Percentiles rank a stretch among this genome's conserved stretches.
Evolutionary conservation across 1,140 invertebrate species (phyloP).

Genomic region (Pemphigus obesinymphae): DNA sequence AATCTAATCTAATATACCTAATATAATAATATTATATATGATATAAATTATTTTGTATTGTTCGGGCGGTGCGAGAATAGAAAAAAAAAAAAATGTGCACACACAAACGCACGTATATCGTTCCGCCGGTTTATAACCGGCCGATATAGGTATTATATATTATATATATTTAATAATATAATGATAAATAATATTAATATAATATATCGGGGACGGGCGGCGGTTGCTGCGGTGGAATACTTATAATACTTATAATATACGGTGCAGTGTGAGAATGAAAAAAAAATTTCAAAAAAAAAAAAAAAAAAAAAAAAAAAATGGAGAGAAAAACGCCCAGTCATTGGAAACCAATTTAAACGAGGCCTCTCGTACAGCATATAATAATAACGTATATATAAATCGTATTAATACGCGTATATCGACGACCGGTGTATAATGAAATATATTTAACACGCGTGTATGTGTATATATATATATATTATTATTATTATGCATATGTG

Average conservation of each 20-base stretch:
- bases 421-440: neutral
- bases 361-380: neutral
- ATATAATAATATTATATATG: too few species aligned
- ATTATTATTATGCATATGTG: neutral
- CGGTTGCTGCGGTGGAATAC: too few species aligned
- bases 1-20: too few species aligned
- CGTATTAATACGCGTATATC: slow-evolving; percentile 1
- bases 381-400: slow-evolving; percentile 1
- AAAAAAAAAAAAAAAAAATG: neutral
- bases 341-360: slow-evolving; percentile 30
- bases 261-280: neutral
- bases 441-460: neutral
- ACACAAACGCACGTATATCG: too few species aligned
- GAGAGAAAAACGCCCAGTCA: slow-evolving; percentile 23
- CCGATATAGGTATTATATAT: neutral
- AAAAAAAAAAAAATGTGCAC: too few species aligned
- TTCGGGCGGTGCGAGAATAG: too few species aligned
- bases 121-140: too few species aligned
- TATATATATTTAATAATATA: slow-evolving; percentile 1
- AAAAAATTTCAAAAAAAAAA: neutral
- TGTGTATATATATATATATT: neutral
- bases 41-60: too few species aligned
- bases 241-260: too few species aligned
- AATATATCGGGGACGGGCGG: neutral
- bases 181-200: neutral